Evolutionary conservation across 2,113 vertebrate genomes (phyloP), one percentile per base, ranked within the genome.

Genomic region (Macrotus californicus): DNA sequence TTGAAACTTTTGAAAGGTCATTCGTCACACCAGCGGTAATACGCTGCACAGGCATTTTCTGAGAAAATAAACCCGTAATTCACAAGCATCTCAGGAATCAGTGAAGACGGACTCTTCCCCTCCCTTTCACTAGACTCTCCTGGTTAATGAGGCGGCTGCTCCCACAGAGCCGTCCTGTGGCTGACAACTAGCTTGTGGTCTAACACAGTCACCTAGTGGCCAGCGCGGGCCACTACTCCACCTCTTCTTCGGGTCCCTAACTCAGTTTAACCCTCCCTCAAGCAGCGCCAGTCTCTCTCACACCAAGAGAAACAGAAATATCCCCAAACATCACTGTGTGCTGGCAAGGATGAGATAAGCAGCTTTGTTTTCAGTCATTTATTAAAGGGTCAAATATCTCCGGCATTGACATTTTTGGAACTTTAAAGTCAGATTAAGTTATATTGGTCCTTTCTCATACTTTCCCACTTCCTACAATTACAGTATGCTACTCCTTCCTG

Each of bases 161-260:
- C 19, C 52, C 91, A 82, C 22, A 54, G 36, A 79, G n/a, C 48
- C 48, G 73, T n/a, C 34, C 69, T 36, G 22, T 24, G 66, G 67
- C 64, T 43, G 56, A 94, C 14, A 79, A 36, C 12, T 13, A 75
- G 46, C 36, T 80, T 90, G 67, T 84, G 89, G 54, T 92, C 84
- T 64, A 87, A 92, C 26, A 81, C 13, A 85, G 96, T 93, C 97
- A 96, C 92, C 97, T 97, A 95, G 96, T 88, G 97, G 96, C 41
- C 95, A 85, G 6, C 7, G 24, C 16, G 34, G 43, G 96, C 43
- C 94, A 96, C 73, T 96, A 54, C 95, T 91, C 52, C 79, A 46
- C 56, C 54, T 91, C 85, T 88, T 59, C 83, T 66, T 86, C 18
- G 82, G 36, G 69, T 2, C 86, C 69, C 39, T 9, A 70, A 91